Percentiles rank a stretch among this genome's conserved stretches.
These are phyloP conservation scores for Lasius platythorax DNA, from an alignment of 2,888 invertebrate genomes.

Conservation along the genomic window DNA sequence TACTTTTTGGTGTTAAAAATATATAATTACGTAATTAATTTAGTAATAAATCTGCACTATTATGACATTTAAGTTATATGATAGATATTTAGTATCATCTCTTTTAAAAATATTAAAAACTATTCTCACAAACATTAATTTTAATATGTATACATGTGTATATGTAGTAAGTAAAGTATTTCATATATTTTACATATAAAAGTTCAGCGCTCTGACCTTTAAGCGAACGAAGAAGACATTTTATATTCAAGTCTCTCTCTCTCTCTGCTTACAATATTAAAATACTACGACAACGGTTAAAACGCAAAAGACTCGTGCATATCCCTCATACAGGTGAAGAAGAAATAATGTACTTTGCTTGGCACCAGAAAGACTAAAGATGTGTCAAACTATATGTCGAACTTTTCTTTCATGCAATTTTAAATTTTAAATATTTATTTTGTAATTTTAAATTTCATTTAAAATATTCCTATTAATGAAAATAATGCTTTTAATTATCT, in stretches of 20 bases:
- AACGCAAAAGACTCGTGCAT: slow-evolving; percentile 7
- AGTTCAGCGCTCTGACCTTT: slow-evolving; percentile 28
- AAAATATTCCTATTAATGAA: neutral
- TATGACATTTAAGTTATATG: neutral
- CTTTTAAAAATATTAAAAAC: neutral
- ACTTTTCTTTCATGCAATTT: neutral
- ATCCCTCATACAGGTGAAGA: neutral
- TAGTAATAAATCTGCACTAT: neutral
- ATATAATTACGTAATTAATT: slow-evolving; percentile 26
- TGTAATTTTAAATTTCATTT: neutral
- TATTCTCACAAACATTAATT: neutral
- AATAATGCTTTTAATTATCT: slow-evolving; percentile 2
- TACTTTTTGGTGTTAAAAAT: neutral
- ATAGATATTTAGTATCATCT: neutral
- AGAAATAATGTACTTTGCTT: slow-evolving; percentile 28
- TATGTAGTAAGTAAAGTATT: neutral
- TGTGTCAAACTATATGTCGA: slow-evolving; percentile 10
- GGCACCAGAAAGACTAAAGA: slow-evolving; percentile 29
- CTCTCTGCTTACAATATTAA: slow-evolving; percentile 45
- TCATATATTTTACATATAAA: slow-evolving; percentile 1
- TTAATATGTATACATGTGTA: neutral
- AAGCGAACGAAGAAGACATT: slow-evolving; percentile 9
- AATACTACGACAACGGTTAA: slow-evolving; percentile 21
- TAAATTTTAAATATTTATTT: neutral
- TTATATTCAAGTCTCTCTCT: neutral